These are phyloP conservation scores for Cheirogaleus major DNA, from an alignment of 2,797 vertebrate genomes.

Conservation along the genomic window DNA sequence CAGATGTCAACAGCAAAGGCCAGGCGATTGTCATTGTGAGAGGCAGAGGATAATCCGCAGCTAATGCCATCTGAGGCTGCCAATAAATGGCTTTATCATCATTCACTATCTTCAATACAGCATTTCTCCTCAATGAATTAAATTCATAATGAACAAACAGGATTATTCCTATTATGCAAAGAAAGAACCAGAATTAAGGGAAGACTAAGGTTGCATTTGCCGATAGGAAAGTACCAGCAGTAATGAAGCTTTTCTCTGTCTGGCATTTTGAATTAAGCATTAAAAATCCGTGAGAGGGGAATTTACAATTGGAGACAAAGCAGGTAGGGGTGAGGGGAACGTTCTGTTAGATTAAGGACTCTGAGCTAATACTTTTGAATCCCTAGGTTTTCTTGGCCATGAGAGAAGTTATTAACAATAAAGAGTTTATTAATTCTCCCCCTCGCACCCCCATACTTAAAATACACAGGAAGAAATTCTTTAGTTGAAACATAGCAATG, in stretches of 20 bases:
- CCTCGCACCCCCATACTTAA: neutral
- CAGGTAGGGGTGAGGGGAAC: neutral
- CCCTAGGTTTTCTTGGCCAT: neutral
- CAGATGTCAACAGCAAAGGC: neutral
- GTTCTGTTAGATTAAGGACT: neutral
- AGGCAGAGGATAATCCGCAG: neutral
- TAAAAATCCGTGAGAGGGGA: neutral
- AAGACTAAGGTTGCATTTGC: neutral
- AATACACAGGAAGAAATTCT: neutral
- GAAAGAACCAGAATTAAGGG: constrained; percentile 24
- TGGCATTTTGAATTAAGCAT: constrained; percentile 11
- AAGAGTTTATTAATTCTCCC: neutral
- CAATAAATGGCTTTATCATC: neutral
- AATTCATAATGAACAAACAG: constrained; percentile 32
- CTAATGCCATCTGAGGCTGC: neutral
- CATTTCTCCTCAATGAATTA: neutral
- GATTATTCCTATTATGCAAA: constrained; percentile 21
- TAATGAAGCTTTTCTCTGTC: constrained; percentile 3
- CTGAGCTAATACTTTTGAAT: constrained; percentile 22
- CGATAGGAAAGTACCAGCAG: neutral
- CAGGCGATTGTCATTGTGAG: accelerated
- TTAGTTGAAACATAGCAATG: neutral
- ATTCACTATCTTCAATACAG: neutral
- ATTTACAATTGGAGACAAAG: neutral
- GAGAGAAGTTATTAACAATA: constrained; percentile 30